Conservation (phyloP, 2,797 vertebrate species). For the Girardinus metallicus region DNA sequence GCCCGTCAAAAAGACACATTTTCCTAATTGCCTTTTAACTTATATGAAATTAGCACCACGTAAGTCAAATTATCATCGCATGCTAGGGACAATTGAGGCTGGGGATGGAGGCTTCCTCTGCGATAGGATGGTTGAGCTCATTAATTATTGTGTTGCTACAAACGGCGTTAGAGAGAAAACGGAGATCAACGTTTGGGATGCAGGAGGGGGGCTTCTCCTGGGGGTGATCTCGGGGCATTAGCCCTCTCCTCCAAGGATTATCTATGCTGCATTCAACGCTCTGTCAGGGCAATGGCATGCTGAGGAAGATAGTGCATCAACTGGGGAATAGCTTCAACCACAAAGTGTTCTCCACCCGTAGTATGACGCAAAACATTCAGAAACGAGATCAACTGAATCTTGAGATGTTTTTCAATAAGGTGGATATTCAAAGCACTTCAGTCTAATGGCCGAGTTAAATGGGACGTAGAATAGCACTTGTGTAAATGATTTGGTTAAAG, state of each 20-base stretch:
- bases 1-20: conserved; percentile 78
- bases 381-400: conserved; percentile 14
- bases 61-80: conserved; percentile 74
- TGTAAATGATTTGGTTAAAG: conserved; percentile 20
- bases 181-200: conserved; percentile 47
- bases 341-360: conserved; percentile 27
- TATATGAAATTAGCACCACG: conserved; percentile 81
- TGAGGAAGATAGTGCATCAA: conserved; percentile 58
- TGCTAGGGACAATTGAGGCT: conserved; percentile 67
- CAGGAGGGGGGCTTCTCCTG: conserved; percentile 64
- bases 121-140: conserved; percentile 71
- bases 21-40: conserved; percentile 85
- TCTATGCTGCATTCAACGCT: conserved; percentile 53
- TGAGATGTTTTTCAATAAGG: conserved; percentile 46
- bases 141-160: conserved; percentile 78
- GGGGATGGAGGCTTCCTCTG: conserved; percentile 54
- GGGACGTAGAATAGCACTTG: conserved; percentile 24
- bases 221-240: conserved; percentile 70
- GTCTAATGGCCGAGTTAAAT: conserved; percentile 35
- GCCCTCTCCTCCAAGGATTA: conserved; percentile 72
- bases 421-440: conserved; percentile 51
- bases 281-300: conserved; percentile 50
- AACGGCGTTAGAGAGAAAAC: conserved; percentile 47
- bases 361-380: conserved; percentile 7
- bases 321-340: conserved; percentile 36